Conservation (phyloP, 2,888 invertebrate genomes). For the Cheilosia urbana region DNA sequence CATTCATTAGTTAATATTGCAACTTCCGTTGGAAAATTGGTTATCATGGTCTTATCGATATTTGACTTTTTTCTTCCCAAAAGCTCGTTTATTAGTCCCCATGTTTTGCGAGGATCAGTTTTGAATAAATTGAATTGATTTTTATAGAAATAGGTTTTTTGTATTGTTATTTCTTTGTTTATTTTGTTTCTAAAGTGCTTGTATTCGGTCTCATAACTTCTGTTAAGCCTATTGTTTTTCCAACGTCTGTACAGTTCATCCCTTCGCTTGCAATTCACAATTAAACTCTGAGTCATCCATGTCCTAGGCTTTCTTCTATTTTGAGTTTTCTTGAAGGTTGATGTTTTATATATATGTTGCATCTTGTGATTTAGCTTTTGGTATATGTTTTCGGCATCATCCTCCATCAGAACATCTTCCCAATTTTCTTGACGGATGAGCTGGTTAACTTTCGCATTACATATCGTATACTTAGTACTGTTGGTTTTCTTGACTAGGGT, state of each 20-base stretch:
- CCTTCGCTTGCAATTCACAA: constrained; percentile 22
- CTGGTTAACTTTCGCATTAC: constrained; percentile 8
- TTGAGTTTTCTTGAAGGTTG: not conserved
- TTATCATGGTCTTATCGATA: not conserved
- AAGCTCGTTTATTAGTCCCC: constrained; percentile 5
- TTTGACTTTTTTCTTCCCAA: constrained; percentile 5
- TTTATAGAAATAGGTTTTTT: constrained; percentile 10
- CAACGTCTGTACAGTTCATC: constrained; percentile 20
- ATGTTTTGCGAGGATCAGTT: constrained; percentile 15
- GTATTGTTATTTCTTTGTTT: constrained; percentile 15
- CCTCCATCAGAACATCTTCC: constrained; percentile 2
- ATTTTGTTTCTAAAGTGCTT: constrained; percentile 5
- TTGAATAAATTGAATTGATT: not conserved
- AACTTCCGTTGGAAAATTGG: no score
- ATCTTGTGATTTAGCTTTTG: not conserved
- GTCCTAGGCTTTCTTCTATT: constrained; percentile 8
- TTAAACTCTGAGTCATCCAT: not conserved
- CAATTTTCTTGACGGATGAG: constrained; percentile 21
- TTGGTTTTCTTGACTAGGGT: not conserved
- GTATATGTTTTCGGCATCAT: not conserved
- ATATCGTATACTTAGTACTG: constrained; percentile 7
- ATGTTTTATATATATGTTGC: constrained; percentile 20
- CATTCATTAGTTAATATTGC: no score
- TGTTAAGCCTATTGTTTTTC: constrained; percentile 7
- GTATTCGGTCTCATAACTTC: constrained; percentile 13